phyloP scores from a whole-genome alignment of 2,888 invertebrate species.

The Seira musarum region DNA sequence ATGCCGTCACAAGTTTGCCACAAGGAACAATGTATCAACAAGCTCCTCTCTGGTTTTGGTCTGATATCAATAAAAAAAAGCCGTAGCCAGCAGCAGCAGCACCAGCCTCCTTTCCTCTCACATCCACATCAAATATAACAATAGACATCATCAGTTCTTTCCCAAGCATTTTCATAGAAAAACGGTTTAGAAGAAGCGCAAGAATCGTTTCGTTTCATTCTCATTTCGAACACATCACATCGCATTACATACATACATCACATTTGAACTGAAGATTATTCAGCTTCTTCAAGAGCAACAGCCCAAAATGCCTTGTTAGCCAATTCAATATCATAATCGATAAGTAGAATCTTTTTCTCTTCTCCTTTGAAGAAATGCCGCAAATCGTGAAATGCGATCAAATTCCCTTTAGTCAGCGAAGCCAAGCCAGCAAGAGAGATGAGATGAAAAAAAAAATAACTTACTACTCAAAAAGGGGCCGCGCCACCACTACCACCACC shows the following conservation, averaged over 20 bases:
- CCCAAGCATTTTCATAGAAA: slow-evolving; percentile 8
- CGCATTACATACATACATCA: background rate
- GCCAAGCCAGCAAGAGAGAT: slow-evolving; percentile 2
- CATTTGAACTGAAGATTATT: slow-evolving; percentile 20
- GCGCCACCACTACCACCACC: slow-evolving; percentile 12
- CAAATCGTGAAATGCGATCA: slow-evolving; percentile 69
- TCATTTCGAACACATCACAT: slow-evolving; percentile 26
- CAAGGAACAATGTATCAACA: background rate
- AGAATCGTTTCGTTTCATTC: slow-evolving; percentile 1
- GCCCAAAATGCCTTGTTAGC: slow-evolving; percentile 61
- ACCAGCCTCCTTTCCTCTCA: background rate
- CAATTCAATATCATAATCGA: slow-evolving; percentile 65
- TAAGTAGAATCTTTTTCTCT: slow-evolving; percentile 65
- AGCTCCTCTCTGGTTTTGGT: background rate
- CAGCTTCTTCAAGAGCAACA: slow-evolving; percentile 41
- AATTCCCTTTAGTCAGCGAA: slow-evolving; percentile 59
- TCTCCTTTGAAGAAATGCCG: slow-evolving; percentile 65
- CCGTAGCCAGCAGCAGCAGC: background rate
- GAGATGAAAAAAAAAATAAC: slow-evolving; percentile 47
- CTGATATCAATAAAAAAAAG: no score
- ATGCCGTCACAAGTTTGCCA: background rate
- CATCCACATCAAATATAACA: background rate
- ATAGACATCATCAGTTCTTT: background rate
- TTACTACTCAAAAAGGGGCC: slow-evolving; percentile 59
- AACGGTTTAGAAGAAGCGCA: slow-evolving; percentile 10